Evolutionary conservation across 2,797 vertebrate genomes (phyloP).

Genomic region (Hydrophis major): DNA sequence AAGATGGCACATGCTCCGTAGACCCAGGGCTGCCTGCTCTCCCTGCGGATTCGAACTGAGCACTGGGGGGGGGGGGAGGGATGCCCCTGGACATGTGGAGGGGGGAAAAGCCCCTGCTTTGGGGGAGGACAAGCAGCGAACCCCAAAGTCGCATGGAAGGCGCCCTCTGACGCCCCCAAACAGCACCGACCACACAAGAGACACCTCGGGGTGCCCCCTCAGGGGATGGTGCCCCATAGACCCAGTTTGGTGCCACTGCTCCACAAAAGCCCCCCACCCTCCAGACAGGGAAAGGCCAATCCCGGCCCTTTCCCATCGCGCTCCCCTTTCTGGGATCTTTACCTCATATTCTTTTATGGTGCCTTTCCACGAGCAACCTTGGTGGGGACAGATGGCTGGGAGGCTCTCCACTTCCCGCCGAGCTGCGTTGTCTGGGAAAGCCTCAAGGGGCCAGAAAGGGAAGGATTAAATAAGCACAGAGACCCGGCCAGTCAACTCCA

Average conservation of each 20-base stretch:
- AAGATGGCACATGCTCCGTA: neutral
- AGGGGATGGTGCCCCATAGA: neutral
- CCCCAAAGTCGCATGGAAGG: neutral
- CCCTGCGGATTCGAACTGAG: neutral
- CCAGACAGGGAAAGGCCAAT: neutral
- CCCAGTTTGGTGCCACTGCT: neutral
- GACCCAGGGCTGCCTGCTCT: neutral
- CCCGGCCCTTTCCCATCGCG: neutral
- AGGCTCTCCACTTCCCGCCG: conserved; percentile 92
- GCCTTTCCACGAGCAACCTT: conserved; percentile 87
- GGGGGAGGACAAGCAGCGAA: neutral
- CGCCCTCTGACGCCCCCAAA: neutral
- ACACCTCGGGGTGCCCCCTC: neutral
- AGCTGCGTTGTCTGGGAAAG: conserved; percentile 94
- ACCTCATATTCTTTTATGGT: conserved; percentile 95
- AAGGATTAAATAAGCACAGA: neutral
- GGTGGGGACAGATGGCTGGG: conserved; percentile 84
- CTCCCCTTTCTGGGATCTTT: neutral
- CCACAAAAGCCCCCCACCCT: neutral
- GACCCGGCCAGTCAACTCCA: neutral
- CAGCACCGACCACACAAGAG: neutral
- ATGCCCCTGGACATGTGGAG: neutral
- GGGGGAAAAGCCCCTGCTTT: rapidly evolving
- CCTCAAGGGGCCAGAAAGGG: conserved; percentile 67
- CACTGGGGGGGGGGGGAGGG: no score